Conservation (phyloP, 2,888 invertebrate species). For the Agriotes lineatus region DNA sequence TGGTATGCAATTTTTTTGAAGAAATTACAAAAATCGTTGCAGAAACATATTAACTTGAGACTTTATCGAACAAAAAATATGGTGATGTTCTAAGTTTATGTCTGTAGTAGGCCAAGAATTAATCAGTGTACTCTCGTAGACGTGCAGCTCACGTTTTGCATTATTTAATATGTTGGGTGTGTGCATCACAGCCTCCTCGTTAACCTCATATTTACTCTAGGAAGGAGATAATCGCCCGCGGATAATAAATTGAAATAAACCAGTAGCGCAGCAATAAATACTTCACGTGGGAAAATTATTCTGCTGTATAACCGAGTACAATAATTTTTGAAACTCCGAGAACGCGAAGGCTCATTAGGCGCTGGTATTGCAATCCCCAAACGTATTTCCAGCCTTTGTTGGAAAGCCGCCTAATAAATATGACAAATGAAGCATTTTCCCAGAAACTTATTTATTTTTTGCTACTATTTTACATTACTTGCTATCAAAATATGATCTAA, state of each 20-base stretch:
- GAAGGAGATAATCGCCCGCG: background rate
- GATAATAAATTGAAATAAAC: constrained; percentile 2
- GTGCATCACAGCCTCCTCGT: too few relatives aligned
- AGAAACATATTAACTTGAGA: too few relatives aligned
- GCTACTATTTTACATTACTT: constrained; percentile 50
- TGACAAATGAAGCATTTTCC: constrained; percentile 12
- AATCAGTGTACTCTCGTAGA: too few relatives aligned
- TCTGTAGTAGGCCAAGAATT: too few relatives aligned
- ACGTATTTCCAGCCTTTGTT: constrained; percentile 1
- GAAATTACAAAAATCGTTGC: too few relatives aligned
- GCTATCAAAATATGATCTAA: constrained; percentile 65
- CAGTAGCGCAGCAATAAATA: constrained; percentile 11
- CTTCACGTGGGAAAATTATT: background rate
- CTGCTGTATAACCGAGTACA: background rate
- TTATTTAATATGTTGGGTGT: too few relatives aligned
- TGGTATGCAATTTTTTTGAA: too few relatives aligned
- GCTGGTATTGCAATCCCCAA: background rate
- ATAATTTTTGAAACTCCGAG: background rate
- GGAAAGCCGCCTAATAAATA: constrained; percentile 12
- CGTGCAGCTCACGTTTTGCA: too few relatives aligned
- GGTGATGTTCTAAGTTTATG: too few relatives aligned
- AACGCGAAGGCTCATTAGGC: background rate
- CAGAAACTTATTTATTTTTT: constrained; percentile 43
- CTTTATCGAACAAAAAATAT: too few relatives aligned
- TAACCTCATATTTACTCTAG: too few relatives aligned